These are phyloP conservation scores for Taphrorychus bicolor DNA, from an alignment of 2,888 invertebrate genomes.

Conservation along the genomic window DNA sequence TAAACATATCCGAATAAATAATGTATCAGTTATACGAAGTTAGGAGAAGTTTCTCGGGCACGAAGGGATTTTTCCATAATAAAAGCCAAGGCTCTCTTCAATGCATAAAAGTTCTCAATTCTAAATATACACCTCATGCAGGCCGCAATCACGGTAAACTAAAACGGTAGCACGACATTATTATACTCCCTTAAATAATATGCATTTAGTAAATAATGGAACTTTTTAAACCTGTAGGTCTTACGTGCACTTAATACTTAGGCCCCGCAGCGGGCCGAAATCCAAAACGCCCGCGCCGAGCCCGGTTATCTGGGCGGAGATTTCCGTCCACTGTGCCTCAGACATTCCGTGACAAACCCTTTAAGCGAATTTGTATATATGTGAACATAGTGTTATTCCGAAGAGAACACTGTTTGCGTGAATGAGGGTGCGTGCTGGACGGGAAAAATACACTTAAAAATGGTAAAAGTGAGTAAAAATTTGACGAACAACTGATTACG, in stretches of 20 bases:
- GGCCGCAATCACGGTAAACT: conserved; percentile 9
- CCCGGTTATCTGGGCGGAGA: background rate
- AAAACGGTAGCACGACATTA: conserved; percentile 28
- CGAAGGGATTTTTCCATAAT: background rate
- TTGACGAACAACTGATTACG: conserved; percentile 45
- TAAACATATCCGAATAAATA: background rate
- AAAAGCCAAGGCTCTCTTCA: background rate
- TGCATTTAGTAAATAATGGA: conserved; percentile 37
- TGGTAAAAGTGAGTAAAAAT: conserved; percentile 45
- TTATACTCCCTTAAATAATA: conserved; percentile 26
- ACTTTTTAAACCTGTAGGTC: conserved; percentile 24
- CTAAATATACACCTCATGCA: conserved; percentile 16
- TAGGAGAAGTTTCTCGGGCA: background rate
- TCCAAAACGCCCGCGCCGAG: background rate
- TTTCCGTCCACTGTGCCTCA: conserved; percentile 10
- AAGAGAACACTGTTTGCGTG: conserved; percentile 33
- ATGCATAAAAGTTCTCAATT: conserved; percentile 6
- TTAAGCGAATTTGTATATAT: conserved; percentile 37
- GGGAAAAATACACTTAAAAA: conserved; percentile 42
- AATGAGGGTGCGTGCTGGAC: conserved; percentile 38
- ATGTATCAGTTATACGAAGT: background rate
- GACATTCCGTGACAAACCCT: conserved; percentile 28
- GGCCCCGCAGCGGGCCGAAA: conserved; percentile 7
- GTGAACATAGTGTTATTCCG: conserved; percentile 37
- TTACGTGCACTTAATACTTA: conserved; percentile 31